Conservation (phyloP, 2,888 invertebrate species). For the Eristalinus aeneus region DNA sequence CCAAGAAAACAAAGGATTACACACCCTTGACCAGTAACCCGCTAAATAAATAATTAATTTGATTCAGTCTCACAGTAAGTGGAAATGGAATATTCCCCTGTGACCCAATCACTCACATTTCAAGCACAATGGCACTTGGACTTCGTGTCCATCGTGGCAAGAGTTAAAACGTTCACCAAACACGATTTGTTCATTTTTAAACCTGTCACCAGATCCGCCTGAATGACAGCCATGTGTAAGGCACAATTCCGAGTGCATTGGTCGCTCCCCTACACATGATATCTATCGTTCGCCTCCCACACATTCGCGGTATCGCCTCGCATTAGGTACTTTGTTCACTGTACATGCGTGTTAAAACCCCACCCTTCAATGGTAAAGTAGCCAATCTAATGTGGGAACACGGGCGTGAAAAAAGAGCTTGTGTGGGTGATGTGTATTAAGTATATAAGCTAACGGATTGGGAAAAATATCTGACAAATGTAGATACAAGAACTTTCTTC, state of each 20-base stretch:
- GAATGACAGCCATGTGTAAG: conserved; percentile 32
- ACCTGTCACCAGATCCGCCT: conserved; percentile 29
- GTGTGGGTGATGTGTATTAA: conserved; percentile 58
- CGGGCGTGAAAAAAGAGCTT: conserved; percentile 55
- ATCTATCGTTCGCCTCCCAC: conserved; percentile 28
- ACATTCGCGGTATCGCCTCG: conserved; percentile 29
- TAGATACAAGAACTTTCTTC: not conserved
- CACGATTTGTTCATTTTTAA: conserved; percentile 49
- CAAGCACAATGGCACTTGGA: conserved; percentile 7
- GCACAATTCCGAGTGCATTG: conserved; percentile 23
- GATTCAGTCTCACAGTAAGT: not conserved
- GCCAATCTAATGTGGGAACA: conserved; percentile 68
- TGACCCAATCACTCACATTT: not conserved
- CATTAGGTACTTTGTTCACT: conserved; percentile 32
- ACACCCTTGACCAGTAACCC: conserved; percentile 45
- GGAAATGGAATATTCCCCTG: conserved; percentile 29
- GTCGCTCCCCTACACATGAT: not conserved
- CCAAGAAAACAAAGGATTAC: conserved; percentile 32
- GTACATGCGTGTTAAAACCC: conserved; percentile 68
- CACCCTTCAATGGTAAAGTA: conserved; percentile 60
- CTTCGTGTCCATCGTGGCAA: not conserved
- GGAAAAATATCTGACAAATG: not conserved
- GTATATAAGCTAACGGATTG: conserved; percentile 48
- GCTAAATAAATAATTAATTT: conserved; percentile 53
- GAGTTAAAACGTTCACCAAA: conserved; percentile 40